A percentile compares a stretch with the other conserved stretches of the same genome.
phyloP scores from a whole-genome alignment of 2,797 vertebrate genomes.

The Megaceryle alcyon region DNA sequence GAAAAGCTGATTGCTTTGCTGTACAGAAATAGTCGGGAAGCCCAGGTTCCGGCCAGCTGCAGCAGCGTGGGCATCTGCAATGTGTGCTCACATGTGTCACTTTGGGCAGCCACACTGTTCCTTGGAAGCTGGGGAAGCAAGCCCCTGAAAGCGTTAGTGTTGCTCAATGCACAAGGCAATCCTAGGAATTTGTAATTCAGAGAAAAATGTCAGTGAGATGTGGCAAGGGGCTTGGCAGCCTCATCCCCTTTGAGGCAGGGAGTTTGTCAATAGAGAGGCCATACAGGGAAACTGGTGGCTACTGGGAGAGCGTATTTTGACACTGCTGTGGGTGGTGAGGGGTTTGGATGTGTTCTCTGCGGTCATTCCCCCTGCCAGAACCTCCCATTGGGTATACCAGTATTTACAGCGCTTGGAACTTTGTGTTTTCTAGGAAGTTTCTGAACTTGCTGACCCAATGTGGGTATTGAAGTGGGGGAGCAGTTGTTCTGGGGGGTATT shows the following conservation, averaged over 20 bases:
- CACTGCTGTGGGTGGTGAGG: fast-evolving
- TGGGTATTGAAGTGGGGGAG: not conserved
- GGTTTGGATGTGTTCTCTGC: not conserved
- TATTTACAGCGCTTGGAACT: not conserved
- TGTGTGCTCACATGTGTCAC: not conserved
- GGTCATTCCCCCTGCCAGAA: not conserved
- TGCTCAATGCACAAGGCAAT: not conserved
- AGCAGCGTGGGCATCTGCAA: not conserved
- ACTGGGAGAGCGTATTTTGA: not conserved
- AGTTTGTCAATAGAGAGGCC: not conserved
- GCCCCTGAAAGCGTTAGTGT: not conserved
- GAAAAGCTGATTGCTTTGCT: not conserved
- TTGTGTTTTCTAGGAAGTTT: conserved; percentile 28
- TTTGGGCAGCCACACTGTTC: not conserved
- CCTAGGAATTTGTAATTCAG: not conserved
- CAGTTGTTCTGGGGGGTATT: not conserved
- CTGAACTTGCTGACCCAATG: not conserved
- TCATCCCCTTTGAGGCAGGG: not conserved
- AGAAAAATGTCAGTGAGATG: not conserved
- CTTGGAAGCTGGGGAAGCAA: conserved; percentile 10
- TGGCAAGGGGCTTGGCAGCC: not conserved
- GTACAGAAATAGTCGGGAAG: not conserved
- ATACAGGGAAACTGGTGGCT: not conserved
- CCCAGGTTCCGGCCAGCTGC: fast-evolving
- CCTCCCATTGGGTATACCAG: not conserved